Percentiles rank a stretch among this genome's conserved stretches.
Evolutionary conservation across 2,888 invertebrate species (phyloP).

Genomic region (Ichneumoninae sp.): DNA sequence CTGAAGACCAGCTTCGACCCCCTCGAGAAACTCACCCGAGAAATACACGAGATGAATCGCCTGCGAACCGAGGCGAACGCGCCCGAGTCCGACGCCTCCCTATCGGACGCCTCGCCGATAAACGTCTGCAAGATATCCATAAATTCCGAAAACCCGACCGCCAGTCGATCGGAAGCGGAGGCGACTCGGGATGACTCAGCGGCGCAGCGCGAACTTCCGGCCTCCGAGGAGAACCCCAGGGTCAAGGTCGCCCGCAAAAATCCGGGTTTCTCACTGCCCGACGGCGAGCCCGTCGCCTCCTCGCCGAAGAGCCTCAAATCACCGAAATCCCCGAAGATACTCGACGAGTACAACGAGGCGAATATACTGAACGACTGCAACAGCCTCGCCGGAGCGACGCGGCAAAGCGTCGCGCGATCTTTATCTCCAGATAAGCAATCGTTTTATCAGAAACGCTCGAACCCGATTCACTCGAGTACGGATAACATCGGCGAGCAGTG

Average conservation of each 20-base stretch:
- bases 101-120: slow-evolving; percentile 33
- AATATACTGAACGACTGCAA: slow-evolving; percentile 76
- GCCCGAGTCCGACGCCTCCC: slow-evolving; percentile 27
- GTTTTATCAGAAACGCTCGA: slow-evolving; percentile 64
- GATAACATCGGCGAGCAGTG: slow-evolving; percentile 71
- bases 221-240: neutral
- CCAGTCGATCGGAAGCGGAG: neutral
- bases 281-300: slow-evolving; percentile 20
- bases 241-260: slow-evolving; percentile 29
- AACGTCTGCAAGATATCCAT: slow-evolving; percentile 69
- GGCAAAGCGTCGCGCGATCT: slow-evolving; percentile 43
- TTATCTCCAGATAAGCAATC: slow-evolving; percentile 72
- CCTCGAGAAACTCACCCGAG: slow-evolving; percentile 72
- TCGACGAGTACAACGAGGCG: slow-evolving; percentile 79
- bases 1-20: slow-evolving; percentile 70
- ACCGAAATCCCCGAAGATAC: slow-evolving; percentile 76
- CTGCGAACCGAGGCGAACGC: slow-evolving; percentile 53
- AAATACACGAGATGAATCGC: slow-evolving; percentile 75
- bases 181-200: neutral
- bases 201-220: neutral
- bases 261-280: slow-evolving; percentile 33
- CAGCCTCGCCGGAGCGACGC: slow-evolving; percentile 35
- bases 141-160: slow-evolving; percentile 44
- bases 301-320: slow-evolving; percentile 61
- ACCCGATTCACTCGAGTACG: slow-evolving; percentile 46